These are phyloP conservation scores for Silurus aristotelis DNA, from an alignment of 2,797 vertebrate species.

Conservation along the genomic window DNA sequence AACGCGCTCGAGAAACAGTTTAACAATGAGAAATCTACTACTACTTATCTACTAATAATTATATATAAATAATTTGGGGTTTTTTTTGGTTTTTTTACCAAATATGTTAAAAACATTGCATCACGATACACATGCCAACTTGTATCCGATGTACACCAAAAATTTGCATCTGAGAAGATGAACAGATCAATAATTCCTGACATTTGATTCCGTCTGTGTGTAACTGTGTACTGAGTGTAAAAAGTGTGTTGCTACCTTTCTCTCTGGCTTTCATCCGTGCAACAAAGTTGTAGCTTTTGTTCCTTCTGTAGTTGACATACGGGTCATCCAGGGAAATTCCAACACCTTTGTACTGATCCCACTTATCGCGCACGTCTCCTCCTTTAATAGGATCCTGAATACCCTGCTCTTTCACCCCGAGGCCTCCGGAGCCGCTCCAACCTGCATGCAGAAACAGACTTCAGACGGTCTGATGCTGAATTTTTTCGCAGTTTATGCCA, in stretches of 20 bases:
- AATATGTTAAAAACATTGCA: no score
- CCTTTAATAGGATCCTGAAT: conserved; percentile 98
- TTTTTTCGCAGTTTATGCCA: neutral
- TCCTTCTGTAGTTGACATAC: conserved; percentile 95
- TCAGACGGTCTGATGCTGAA: neutral
- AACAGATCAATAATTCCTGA: neutral
- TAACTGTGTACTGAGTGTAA: neutral
- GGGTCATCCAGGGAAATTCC: conserved; percentile 94
- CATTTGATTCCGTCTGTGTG: neutral
- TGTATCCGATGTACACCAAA: no score
- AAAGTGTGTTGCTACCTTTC: conserved; percentile 78
- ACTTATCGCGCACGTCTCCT: conserved; percentile 93
- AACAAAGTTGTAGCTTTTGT: conserved; percentile 98
- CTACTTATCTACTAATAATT: no score
- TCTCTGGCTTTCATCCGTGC: conserved; percentile 98
- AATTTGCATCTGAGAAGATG: neutral
- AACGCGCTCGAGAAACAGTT: no score
- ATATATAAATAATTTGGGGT: no score
- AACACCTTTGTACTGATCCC: conserved; percentile 99
- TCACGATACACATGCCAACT: no score
- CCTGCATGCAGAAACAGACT: conserved; percentile 22
- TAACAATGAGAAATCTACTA: no score
- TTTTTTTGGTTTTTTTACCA: no score
- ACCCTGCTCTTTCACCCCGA: conserved; percentile 95
- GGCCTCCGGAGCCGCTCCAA: conserved; percentile 91